phyloP scores from a whole-genome alignment of 2,888 invertebrate species.

The Tachina lurida region DNA sequence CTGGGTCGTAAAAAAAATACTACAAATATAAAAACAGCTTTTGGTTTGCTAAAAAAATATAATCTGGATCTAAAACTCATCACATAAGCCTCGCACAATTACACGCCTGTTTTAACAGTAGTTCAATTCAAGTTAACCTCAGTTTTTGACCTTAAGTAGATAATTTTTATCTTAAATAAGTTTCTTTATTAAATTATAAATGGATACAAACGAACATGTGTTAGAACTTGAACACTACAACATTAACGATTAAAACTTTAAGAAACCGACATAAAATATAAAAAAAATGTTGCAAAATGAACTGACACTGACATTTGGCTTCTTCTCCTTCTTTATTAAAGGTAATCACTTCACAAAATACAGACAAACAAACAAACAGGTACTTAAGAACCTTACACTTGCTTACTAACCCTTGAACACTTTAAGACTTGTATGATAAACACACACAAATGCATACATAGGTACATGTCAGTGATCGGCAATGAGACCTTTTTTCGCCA shows the following conservation, averaged over 20 bases:
- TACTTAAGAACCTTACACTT: background rate
- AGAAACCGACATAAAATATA: conserved; percentile 10
- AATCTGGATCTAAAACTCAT: background rate
- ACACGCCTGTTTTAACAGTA: background rate
- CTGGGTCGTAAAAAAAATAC: no score
- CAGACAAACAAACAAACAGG: conserved; percentile 1
- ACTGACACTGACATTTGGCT: conserved; percentile 63
- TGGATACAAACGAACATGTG: background rate
- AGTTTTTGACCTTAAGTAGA: conserved; percentile 47
- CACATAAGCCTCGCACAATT: background rate
- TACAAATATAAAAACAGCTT: background rate
- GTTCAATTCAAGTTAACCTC: conserved; percentile 16
- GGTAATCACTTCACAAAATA: conserved; percentile 38
- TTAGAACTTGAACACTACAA: background rate
- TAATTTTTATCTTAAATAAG: conserved; percentile 59
- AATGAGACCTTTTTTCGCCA: no score
- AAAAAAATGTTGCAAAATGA: conserved; percentile 35
- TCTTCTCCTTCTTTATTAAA: conserved; percentile 44
- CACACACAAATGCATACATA: background rate
- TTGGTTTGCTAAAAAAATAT: background rate
- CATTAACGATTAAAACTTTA: background rate
- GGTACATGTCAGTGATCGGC: no score
- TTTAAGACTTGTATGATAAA: background rate
- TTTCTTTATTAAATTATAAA: conserved; percentile 17
- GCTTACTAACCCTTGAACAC: background rate